These are phyloP conservation scores for Drosophila tripunctata DNA, from an alignment of 2,888 invertebrate species.

Conservation along the genomic window DNA sequence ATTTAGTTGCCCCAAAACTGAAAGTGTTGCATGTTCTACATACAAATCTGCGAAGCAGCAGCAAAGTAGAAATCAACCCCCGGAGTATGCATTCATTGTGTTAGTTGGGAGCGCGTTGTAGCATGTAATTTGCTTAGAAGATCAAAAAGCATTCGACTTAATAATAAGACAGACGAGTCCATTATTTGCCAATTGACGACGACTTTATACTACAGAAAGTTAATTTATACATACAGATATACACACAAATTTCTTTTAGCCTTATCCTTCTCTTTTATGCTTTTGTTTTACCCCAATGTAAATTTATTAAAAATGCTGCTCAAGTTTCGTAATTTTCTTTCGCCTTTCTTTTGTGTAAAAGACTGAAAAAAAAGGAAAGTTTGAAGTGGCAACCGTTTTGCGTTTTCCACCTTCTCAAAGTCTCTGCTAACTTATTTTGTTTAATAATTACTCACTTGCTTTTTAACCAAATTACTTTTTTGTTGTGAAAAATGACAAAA, in stretches of 20 bases:
- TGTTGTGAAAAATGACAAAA: constrained; percentile 54
- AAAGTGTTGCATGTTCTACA: constrained; percentile 45
- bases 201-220: constrained; percentile 8
- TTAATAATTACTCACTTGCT: constrained; percentile 74
- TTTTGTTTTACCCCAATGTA: constrained; percentile 1
- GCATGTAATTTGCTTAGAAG: constrained; percentile 62
- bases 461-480: constrained; percentile 70
- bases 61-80: neutral
- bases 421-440: constrained; percentile 17
- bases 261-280: constrained; percentile 4
- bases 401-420: constrained; percentile 18
- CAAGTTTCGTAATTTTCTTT: constrained; percentile 29
- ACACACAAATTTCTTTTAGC: constrained; percentile 8
- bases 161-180: constrained; percentile 58
- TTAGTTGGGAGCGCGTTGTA: constrained; percentile 37
- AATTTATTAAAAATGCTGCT: constrained; percentile 38
- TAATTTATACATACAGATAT: constrained; percentile 51
- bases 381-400: constrained; percentile 39
- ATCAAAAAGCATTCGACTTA: constrained; percentile 68
- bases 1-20: constrained; percentile 37
- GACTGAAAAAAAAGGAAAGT: too few relatives aligned
- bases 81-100: constrained; percentile 1
- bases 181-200: constrained; percentile 68
- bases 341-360: constrained; percentile 28
- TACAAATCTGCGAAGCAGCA: neutral